These are phyloP conservation scores for Drosophila recens DNA, from an alignment of 2,888 invertebrate species.

Conservation along the genomic window DNA sequence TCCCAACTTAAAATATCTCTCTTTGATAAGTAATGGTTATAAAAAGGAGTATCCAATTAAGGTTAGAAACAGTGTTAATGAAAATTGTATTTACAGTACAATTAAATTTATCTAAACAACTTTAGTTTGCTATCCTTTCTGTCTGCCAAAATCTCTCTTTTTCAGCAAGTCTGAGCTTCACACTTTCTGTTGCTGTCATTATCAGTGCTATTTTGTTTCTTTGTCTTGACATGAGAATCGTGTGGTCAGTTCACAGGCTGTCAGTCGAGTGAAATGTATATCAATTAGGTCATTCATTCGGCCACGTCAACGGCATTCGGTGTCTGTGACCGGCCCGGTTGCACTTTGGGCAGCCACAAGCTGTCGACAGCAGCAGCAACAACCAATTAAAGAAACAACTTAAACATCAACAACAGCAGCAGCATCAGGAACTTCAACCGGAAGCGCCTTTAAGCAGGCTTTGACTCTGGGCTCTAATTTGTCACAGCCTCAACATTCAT, in stretches of 20 bases:
- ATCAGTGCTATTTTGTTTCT: conserved; percentile 19
- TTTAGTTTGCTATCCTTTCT: not conserved
- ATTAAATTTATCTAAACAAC: conserved; percentile 7
- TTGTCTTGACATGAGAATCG: conserved; percentile 26
- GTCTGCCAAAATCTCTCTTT: not conserved
- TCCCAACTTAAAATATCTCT: too few relatives aligned
- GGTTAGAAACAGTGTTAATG: not conserved
- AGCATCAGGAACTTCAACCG: conserved; percentile 1
- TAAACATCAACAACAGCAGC: conserved; percentile 20
- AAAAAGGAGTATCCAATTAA: too few relatives aligned
- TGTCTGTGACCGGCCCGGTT: conserved; percentile 35
- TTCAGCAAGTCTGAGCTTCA: not conserved
- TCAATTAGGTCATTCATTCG: conserved; percentile 52
- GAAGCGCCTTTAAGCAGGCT: conserved; percentile 30
- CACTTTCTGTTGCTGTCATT: conserved; percentile 18
- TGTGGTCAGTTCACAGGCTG: conserved; percentile 44
- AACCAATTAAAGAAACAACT: conserved; percentile 52
- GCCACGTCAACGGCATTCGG: conserved; percentile 55
- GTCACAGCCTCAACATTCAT: conserved; percentile 43
- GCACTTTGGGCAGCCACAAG: conserved; percentile 50
- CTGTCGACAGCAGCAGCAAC: conserved; percentile 50
- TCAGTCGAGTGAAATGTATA: conserved; percentile 49
- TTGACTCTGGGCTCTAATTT: conserved; percentile 41
- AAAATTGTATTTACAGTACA: not conserved
- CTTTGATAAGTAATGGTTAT: too few relatives aligned